phyloP scores from a whole-genome alignment of 2,888 invertebrate genomes.

The Phorcus lineatus region DNA sequence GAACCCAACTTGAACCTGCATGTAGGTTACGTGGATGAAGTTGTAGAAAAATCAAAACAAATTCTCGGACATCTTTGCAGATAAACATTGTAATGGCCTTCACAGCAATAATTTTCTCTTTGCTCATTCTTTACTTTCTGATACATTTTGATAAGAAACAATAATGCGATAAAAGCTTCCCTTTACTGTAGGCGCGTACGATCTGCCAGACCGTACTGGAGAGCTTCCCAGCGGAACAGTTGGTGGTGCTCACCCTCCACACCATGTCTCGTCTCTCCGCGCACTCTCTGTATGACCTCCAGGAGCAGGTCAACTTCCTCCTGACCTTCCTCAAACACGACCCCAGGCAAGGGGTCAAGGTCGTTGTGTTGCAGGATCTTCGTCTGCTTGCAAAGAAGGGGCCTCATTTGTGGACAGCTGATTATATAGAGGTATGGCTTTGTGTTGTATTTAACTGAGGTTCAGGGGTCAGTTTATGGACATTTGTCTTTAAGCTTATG shows the following conservation, averaged over 20 bases:
- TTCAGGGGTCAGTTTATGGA: not conserved
- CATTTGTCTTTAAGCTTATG: not conserved
- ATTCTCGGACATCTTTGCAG: no score
- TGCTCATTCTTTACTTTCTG: no score
- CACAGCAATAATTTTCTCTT: no score
- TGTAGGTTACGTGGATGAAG: no score
- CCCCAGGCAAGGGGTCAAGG: conserved; percentile 83
- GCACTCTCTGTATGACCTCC: conserved; percentile 91
- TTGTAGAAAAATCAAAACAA: no score
- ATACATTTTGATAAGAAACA: no score
- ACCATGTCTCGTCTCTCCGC: conserved; percentile 92
- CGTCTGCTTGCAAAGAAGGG: conserved; percentile 84
- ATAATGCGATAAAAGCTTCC: no score
- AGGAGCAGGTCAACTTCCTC: conserved; percentile 85
- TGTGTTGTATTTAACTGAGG: not conserved
- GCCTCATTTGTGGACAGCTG: conserved; percentile 87
- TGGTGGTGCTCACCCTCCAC: conserved; percentile 87
- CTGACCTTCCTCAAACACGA: conserved; percentile 83
- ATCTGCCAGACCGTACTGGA: conserved; percentile 85
- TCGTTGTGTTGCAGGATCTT: conserved; percentile 82
- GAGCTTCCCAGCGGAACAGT: conserved; percentile 87
- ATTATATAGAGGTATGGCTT: conserved; percentile 75
- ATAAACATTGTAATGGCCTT: no score
- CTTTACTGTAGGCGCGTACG: conserved; percentile 80
- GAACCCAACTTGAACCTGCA: no score